phyloP scores from a whole-genome alignment of 2,113 vertebrate species.

The Osmerus mordax region DNA sequence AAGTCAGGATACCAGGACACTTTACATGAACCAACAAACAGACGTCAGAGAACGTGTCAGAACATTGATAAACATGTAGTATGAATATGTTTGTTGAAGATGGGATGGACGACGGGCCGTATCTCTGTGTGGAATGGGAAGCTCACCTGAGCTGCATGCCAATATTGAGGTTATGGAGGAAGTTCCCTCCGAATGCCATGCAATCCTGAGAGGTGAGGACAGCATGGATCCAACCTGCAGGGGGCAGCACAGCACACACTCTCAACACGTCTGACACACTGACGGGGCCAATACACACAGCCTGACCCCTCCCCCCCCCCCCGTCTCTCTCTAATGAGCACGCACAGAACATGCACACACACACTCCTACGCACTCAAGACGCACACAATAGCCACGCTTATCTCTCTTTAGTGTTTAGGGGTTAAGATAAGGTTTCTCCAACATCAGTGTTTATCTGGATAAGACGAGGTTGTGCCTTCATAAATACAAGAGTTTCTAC shows the following conservation, averaged over 20 bases:
- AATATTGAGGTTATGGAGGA: conserved; percentile 99
- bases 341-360: neutral
- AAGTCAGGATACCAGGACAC: neutral
- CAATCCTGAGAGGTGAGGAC: conserved; percentile 99
- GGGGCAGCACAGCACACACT: conserved; percentile 35
- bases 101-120: neutral
- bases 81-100: neutral
- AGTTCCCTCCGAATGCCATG: conserved; percentile 99
- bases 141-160: conserved; percentile 98
- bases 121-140: neutral
- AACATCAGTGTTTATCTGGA: too few species aligned
- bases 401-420: neutral
- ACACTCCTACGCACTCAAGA: neutral
- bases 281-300: neutral
- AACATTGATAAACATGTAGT: neutral
- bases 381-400: neutral
- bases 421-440: conserved; percentile 16
- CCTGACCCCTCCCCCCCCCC: too few species aligned
- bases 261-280: neutral
- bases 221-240: conserved; percentile 95
- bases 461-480: too few species aligned
- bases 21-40: too few species aligned
- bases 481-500: too few species aligned
- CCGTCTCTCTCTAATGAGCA: too few species aligned
- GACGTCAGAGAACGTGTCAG: neutral